Conservation (phyloP, 64 coral and sea anemone species). For the Montipora foliosa region DNA sequence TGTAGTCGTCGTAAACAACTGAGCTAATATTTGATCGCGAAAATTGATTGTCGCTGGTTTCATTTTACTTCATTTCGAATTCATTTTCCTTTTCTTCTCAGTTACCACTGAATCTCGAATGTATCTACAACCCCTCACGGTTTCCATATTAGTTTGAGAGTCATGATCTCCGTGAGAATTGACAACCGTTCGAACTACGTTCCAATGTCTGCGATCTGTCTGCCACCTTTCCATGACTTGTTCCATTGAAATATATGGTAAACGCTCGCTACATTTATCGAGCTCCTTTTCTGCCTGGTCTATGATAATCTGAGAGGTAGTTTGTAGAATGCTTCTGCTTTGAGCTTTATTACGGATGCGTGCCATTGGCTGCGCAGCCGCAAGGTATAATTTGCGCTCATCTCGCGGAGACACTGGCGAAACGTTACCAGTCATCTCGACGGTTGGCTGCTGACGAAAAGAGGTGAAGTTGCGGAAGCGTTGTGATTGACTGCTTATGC, state of each 20-base stretch:
- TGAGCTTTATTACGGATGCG: background rate
- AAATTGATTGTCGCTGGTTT: background rate
- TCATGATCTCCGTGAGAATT: background rate
- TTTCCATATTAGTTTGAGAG: background rate
- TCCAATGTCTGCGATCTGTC: constrained; percentile 31
- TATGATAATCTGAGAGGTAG: constrained; percentile 31
- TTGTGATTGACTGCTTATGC: background rate
- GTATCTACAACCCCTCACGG: constrained; percentile 25
- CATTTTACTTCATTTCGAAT: background rate
- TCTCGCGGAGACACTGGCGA: background rate
- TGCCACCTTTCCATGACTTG: constrained; percentile 44
- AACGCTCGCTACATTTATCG: constrained; percentile 8
- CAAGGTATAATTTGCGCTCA: constrained; percentile 30
- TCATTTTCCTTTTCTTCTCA: constrained; percentile 6
- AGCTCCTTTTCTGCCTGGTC: constrained; percentile 41
- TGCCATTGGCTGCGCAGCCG: background rate
- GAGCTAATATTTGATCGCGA: no score
- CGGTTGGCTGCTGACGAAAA: background rate
- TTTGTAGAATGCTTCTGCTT: background rate
- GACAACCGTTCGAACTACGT: constrained; percentile 17
- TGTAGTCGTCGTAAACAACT: no score
- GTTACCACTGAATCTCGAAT: constrained; percentile 6
- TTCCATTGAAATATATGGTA: constrained; percentile 35
- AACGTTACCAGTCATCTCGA: background rate
- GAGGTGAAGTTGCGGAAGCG: background rate